Conservation (phyloP, 2,113 vertebrate genomes). For the Vidua chalybeata region DNA sequence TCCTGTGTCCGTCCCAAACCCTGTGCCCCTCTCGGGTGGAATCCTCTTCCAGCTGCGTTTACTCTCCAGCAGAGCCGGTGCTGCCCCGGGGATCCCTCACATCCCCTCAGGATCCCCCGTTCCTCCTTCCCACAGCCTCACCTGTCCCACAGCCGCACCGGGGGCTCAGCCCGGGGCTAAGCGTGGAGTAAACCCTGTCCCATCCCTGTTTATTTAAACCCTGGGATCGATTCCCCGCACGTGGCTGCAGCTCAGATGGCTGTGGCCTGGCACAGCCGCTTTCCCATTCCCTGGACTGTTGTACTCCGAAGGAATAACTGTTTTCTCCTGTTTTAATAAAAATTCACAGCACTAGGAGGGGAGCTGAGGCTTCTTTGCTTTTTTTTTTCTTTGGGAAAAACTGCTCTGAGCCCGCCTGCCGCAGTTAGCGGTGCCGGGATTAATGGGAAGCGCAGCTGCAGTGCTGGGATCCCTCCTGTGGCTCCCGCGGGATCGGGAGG, state of each 20-base stretch:
- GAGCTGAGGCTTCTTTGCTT: neutral
- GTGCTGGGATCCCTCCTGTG: neutral
- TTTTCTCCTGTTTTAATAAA: slow-evolving; percentile 73
- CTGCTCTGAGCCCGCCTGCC: neutral
- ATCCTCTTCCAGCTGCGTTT: neutral
- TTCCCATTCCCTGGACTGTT: slow-evolving; percentile 1
- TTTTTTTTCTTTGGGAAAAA: neutral
- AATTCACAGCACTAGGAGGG: slow-evolving; percentile 23
- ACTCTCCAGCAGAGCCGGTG: neutral
- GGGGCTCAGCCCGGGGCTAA: neutral
- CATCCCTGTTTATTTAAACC: neutral
- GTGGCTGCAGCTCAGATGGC: neutral
- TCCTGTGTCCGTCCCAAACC: neutral
- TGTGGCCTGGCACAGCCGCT: neutral
- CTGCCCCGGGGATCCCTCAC: neutral
- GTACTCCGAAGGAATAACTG: slow-evolving; percentile 19
- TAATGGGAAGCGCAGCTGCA: neutral
- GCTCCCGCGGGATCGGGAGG: neutral
- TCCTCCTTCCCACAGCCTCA: neutral
- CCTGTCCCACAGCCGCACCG: neutral
- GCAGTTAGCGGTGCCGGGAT: neutral
- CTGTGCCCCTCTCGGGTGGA: neutral
- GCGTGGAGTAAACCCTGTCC: neutral
- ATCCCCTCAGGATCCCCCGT: neutral
- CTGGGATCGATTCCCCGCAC: neutral